These are phyloP conservation scores for Hemitrygon akajei DNA, from an alignment of 2,797 vertebrate species.

Conservation along the genomic window DNA sequence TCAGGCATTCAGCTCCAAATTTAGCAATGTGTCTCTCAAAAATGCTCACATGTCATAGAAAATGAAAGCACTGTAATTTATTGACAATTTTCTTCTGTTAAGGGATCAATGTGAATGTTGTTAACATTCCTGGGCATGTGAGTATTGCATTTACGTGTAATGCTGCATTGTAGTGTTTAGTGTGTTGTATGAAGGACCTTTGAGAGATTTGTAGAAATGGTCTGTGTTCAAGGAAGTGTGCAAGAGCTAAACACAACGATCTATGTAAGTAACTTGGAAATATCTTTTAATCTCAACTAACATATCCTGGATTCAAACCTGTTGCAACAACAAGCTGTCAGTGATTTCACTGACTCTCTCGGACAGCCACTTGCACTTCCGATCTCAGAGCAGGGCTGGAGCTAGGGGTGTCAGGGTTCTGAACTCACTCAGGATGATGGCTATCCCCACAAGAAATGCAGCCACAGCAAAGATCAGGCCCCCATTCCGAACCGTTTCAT, in stretches of 20 bases:
- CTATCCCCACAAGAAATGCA: conserved; percentile 67
- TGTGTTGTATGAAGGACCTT: too few species aligned
- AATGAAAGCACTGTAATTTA: background rate
- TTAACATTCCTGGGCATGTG: too few species aligned
- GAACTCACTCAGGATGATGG: conserved; percentile 71
- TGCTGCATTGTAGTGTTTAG: background rate
- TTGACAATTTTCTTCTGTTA: rapidly evolving
- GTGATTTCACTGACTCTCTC: background rate
- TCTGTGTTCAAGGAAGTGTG: background rate
- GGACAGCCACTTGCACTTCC: background rate
- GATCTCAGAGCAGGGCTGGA: background rate
- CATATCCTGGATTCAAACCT: background rate
- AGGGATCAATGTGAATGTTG: background rate
- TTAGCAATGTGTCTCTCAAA: background rate
- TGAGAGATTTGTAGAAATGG: background rate
- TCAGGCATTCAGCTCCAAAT: too few species aligned
- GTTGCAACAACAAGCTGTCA: background rate
- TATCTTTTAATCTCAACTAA: background rate
- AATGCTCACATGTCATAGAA: background rate
- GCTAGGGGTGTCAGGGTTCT: background rate
- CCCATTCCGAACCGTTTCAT: conserved; percentile 64
- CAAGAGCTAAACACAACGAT: background rate
- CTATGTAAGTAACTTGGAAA: too few species aligned
- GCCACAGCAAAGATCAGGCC: conserved; percentile 72
- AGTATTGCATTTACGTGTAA: background rate